Conservation (phyloP, 2,888 invertebrate genomes). For the Hartigia nigra region DNA sequence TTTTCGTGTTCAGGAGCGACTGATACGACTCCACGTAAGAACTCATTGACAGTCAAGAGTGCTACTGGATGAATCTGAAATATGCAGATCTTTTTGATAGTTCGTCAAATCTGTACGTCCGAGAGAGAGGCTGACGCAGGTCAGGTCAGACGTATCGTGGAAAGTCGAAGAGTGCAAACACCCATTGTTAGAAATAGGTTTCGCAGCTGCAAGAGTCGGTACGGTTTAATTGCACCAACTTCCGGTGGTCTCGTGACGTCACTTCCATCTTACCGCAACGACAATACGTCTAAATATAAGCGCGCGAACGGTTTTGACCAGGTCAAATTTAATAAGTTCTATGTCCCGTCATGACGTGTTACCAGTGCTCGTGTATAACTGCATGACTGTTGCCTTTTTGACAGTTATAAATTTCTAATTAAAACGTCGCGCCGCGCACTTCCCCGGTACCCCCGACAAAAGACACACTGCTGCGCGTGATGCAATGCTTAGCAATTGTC, state of each 20-base stretch:
- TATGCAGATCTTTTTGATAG: neutral
- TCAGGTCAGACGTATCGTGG: neutral
- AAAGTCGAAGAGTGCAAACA: neutral
- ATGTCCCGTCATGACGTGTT: neutral
- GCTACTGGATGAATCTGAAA: neutral
- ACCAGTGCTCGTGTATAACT: neutral
- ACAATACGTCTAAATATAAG: slow-evolving; percentile 32
- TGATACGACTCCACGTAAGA: neutral
- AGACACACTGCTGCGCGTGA: neutral
- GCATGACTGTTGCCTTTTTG: neutral
- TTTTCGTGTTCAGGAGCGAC: neutral
- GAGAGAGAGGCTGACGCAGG: neutral
- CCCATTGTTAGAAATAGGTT: slow-evolving; percentile 42
- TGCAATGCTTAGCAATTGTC: neutral
- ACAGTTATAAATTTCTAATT: neutral
- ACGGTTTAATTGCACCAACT: slow-evolving; percentile 46
- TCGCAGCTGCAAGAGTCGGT: slow-evolving; percentile 43
- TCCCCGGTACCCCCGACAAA: neutral
- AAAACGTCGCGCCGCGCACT: neutral
- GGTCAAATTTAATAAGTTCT: neutral
- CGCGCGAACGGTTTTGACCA: neutral
- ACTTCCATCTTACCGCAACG: slow-evolving; percentile 27
- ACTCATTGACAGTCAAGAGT: neutral
- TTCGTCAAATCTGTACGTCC: neutral
- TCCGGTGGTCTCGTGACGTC: slow-evolving; percentile 48